Evolutionary conservation across 2,888 invertebrate genomes (phyloP), one percentile per base, ranked within the genome.

Genomic region (Cinara cedri): DNA sequence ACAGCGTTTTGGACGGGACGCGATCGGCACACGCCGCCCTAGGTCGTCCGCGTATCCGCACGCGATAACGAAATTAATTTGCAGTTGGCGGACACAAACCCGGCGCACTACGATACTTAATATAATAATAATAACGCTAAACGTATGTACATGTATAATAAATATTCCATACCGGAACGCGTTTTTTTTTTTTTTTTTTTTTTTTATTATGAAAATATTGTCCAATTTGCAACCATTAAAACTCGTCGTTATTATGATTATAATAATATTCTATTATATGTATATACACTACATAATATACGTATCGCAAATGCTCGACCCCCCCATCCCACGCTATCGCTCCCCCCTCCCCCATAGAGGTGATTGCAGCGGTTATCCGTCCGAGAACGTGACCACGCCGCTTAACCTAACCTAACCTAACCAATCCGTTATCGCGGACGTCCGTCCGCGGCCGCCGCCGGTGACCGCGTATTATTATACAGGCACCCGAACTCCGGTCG

Each of bases 11-110:
- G n/a, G n/a, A n/a, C n/a, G n/a, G n/a, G n/a, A n/a, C n/a, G n/a
- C n/a, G n/a, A n/a, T n/a, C n/a, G n/a, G n/a, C n/a, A n/a, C n/a
- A n/a, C n/a, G n/a, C n/a, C n/a, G n/a, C n/a, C n/a, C n/a, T n/a
- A n/a, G n/a, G n/a, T n/a, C n/a, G n/a, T 63, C 19, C 19, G 62
- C 62, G 34, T 42, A 42, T 34, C 42, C n/a, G 62, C 62, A 63
- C 62, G 9, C n/a, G 34, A 62, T n/a, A 62, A 16, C 26, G 62
- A 62, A 62, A 62, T 62, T n/a, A 57, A 57, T 57, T 6, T 16
- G 16, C 24, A 24, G 14, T 21, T 57, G 57, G 24, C 57, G 1
- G 24, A 11, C 57, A 24, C 14, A 8, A 9, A 24, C 14, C 24
- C 57, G 24, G 21, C 14, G 57, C 10, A 24, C n/a, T n/a, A n/a